These are phyloP conservation scores for Anas platyrhynchos DNA, from an alignment of 2,113 vertebrate species.

Conservation along the genomic window DNA sequence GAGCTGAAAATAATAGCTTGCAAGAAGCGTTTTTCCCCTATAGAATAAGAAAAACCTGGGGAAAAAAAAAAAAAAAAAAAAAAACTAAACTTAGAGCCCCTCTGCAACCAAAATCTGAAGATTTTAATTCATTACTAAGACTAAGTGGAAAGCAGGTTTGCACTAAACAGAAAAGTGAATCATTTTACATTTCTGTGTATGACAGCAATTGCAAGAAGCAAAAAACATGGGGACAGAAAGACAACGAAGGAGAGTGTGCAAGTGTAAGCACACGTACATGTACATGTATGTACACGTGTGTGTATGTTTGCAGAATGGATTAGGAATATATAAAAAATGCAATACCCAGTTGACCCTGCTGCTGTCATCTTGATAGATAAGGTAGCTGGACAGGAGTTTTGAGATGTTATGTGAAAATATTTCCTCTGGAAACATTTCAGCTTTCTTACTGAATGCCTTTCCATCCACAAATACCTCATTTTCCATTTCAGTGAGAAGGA, in stretches of 20 bases:
- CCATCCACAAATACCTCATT: background rate
- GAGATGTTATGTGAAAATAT: background rate
- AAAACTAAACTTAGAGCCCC: background rate
- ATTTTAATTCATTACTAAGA: background rate
- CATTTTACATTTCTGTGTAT: background rate
- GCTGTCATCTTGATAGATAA: background rate
- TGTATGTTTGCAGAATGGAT: background rate
- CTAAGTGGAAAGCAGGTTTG: constrained; percentile 13
- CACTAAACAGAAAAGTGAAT: background rate
- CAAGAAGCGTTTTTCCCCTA: background rate
- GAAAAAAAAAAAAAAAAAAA: background rate
- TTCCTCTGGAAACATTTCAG: background rate
- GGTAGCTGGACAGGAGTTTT: background rate
- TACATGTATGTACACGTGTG: too few species aligned
- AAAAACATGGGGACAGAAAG: background rate
- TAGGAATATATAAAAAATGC: background rate
- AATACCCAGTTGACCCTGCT: background rate
- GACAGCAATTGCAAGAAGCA: background rate
- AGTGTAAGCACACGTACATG: background rate
- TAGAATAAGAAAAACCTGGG: background rate
- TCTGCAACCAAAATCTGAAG: background rate
- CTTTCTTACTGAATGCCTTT: background rate
- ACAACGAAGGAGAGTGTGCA: background rate
- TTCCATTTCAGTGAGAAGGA: background rate
- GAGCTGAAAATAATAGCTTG: constrained; percentile 3